Evolutionary conservation across 2,797 vertebrate species (phyloP).

Genomic region (Buphagus erythrorhynchus): DNA sequence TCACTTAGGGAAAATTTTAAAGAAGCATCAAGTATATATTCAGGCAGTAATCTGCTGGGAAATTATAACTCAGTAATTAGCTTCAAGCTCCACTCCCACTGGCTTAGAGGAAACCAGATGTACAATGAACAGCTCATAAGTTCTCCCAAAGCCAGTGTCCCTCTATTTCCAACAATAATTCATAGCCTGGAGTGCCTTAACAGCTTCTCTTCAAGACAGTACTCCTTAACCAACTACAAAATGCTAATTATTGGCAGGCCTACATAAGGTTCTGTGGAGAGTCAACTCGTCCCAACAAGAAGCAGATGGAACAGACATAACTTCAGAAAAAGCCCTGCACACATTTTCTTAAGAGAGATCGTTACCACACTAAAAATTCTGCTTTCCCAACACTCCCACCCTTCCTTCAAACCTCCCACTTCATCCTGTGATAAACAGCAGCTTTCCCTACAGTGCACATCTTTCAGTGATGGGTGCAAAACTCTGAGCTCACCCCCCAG

Average conservation of each 20-base stretch:
- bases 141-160: background rate
- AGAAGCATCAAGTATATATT: background rate
- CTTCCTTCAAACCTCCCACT: background rate
- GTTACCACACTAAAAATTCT: background rate
- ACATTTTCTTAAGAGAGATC: background rate
- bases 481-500: rapidly evolving
- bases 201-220: background rate
- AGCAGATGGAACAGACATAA: background rate
- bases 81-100: background rate
- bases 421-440: background rate
- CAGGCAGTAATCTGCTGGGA: background rate
- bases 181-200: background rate
- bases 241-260: background rate
- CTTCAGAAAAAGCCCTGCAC: background rate
- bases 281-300: background rate
- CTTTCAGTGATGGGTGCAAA: rapidly evolving
- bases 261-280: background rate
- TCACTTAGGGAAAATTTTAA: background rate
- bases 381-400: background rate
- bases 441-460: rapidly evolving
- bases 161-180: background rate
- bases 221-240: background rate
- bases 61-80: background rate
- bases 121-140: background rate
- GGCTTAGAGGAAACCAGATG: background rate